These are phyloP conservation scores for Plestiodon gilberti DNA, from an alignment of 2,113 vertebrate genomes.

Conservation along the genomic window DNA sequence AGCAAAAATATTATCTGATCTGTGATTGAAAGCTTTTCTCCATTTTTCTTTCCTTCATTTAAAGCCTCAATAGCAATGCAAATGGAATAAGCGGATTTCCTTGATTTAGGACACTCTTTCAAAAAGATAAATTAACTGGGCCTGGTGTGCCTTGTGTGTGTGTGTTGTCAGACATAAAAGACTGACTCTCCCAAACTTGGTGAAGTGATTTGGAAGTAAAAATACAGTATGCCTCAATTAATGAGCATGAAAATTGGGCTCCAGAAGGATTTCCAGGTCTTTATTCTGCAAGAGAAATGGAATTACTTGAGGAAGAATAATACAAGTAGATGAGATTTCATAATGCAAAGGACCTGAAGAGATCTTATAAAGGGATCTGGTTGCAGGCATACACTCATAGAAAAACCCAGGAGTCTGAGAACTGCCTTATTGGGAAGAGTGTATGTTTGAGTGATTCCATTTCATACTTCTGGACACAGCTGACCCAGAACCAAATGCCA, in stretches of 20 bases:
- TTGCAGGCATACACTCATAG: not conserved
- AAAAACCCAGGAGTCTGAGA: not conserved
- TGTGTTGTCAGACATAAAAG: conserved; percentile 26
- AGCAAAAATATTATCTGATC: not conserved
- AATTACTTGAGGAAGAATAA: conserved; percentile 4
- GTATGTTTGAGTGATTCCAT: not conserved
- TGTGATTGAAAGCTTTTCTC: conserved; percentile 10
- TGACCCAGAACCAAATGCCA: too few species aligned
- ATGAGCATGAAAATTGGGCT: conserved; percentile 13
- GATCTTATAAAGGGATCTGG: not conserved
- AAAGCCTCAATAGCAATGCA: conserved; percentile 46
- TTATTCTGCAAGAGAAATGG: not conserved
- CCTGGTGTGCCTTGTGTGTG: conserved; percentile 26
- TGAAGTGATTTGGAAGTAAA: not conserved
- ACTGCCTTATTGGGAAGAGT: not conserved
- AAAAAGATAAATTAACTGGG: conserved; percentile 35
- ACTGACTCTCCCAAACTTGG: not conserved
- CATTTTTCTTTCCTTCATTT: conserved; percentile 17
- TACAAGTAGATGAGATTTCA: not conserved
- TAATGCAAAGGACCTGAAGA: not conserved
- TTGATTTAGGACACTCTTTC: conserved; percentile 37
- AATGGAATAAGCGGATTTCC: conserved; percentile 34
- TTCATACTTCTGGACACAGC: not conserved
- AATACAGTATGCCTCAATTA: not conserved
- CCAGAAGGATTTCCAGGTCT: conserved; percentile 1